Evolutionary conservation across 2,888 invertebrate genomes (phyloP).

Genomic region (Lithophane leautieri): DNA sequence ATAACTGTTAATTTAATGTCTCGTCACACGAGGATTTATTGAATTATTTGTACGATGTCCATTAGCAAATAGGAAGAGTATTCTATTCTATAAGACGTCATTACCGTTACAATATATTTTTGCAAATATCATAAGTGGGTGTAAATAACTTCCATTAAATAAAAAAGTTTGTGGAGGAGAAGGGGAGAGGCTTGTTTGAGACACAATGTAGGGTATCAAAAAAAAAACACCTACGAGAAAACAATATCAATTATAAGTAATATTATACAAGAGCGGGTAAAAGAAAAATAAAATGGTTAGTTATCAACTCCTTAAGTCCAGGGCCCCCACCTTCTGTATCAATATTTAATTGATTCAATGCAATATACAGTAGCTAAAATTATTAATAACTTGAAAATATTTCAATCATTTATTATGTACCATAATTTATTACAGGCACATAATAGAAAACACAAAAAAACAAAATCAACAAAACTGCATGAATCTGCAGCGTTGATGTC

Average conservation of each 20-base stretch:
- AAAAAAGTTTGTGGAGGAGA: no score
- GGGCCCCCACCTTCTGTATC: background rate
- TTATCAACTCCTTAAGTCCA: background rate
- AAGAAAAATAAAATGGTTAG: background rate
- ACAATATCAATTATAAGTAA: background rate
- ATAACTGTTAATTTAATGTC: slow-evolving; percentile 24
- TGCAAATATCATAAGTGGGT: background rate
- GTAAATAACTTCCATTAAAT: background rate
- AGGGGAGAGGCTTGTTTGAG: background rate
- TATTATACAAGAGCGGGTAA: no score
- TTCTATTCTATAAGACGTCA: background rate
- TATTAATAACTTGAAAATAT: background rate
- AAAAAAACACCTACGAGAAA: background rate
- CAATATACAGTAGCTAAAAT: background rate
- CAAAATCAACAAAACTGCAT: slow-evolving; percentile 13
- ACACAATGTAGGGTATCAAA: background rate
- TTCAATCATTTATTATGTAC: background rate
- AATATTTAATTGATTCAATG: background rate
- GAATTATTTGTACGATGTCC: background rate
- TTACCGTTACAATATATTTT: background rate
- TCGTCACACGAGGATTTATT: background rate
- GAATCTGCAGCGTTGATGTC: slow-evolving; percentile 73
- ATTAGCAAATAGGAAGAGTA: background rate
- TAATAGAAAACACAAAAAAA: slow-evolving; percentile 12
- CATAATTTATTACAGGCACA: background rate